Conservation (phyloP, 2,113 vertebrate species). For the Dendropsophus ebraccatus region DNA sequence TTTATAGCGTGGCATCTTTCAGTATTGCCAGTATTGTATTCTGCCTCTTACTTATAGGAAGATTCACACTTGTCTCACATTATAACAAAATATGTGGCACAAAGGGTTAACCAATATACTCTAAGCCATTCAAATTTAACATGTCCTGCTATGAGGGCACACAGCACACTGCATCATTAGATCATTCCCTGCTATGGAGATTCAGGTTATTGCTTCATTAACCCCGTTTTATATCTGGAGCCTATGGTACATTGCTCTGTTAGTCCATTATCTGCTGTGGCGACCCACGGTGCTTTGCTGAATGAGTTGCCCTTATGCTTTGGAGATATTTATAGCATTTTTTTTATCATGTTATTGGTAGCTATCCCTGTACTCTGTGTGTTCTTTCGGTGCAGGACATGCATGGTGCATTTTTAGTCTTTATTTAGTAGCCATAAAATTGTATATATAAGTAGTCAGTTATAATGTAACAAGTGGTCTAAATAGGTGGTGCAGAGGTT, state of each 20-base stretch:
- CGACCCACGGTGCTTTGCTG: slow-evolving; percentile 16
- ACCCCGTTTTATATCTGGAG: neutral
- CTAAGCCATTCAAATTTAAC: neutral
- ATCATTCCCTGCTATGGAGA: slow-evolving; percentile 23
- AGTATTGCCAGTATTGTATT: neutral
- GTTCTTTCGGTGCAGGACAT: neutral
- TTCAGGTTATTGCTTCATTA: slow-evolving; percentile 23
- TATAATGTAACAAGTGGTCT: neutral
- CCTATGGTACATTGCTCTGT: slow-evolving; percentile 18
- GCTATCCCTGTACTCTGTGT: neutral
- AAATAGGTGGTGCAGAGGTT: neutral
- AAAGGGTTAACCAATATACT: neutral
- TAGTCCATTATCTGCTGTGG: slow-evolving; percentile 10
- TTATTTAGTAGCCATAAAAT: neutral
- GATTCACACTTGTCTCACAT: neutral
- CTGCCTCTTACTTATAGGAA: neutral
- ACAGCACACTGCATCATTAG: slow-evolving; percentile 3
- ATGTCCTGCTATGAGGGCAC: neutral
- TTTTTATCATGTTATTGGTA: neutral
- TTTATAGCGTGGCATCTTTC: neutral
- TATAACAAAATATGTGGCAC: neutral
- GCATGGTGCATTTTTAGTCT: neutral
- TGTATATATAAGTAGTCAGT: neutral
- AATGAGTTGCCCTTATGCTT: neutral
- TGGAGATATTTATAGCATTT: neutral